Base-by-base conservation (phyloP, 2,888 invertebrate genomes). In the Itoplectis maculator region DNA sequence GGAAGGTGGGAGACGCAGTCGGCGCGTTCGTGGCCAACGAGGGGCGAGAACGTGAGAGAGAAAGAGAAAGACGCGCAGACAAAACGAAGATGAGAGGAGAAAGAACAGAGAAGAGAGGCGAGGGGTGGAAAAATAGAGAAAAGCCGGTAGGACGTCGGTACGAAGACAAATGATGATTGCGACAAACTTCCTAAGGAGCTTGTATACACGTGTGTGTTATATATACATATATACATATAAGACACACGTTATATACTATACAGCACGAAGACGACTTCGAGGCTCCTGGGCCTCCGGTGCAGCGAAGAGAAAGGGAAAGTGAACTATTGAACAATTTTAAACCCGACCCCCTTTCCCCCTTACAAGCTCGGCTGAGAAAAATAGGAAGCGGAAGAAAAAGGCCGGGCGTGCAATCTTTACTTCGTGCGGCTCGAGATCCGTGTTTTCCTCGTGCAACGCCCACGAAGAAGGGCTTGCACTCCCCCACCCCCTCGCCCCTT, bases 111-210 rank as follows among this genome's bases (percentile, higher is more conserved):
- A 65, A 47, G 61, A 73, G 61, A 63, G 51, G 49, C 37, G 20
- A 72, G 66, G 42, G 68, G 54, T 15, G 69, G 68, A 78, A 78
- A 81, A 78, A 69, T 69, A 56, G 73, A 23, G 59, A 61, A 68
- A 7, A 15, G 54, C 29, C 78, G 68, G 56, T 79, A 65, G 80
- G 63, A 83, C 83, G 80, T 83, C 78, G 81, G 82, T 84, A 85
- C 78, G 79, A 86, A 86, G 87, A 87, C 85, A 86, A 87, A 87
- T 86, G 87, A 86, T 87, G 86, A 87, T 87, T 86, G 87, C 87
- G 86, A 85, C 82, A 85, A 85, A 86, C 86, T 87, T 87, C 81
- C 76, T 77, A 85, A 84, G 73, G 68, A 59, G 74, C 68, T 51
- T 63, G 80, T 77, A 37, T 74, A 74, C 42, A 69, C 35, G 37